Evolutionary conservation across 2,888 invertebrate genomes (phyloP).

Genomic region (Ophraella communa): DNA sequence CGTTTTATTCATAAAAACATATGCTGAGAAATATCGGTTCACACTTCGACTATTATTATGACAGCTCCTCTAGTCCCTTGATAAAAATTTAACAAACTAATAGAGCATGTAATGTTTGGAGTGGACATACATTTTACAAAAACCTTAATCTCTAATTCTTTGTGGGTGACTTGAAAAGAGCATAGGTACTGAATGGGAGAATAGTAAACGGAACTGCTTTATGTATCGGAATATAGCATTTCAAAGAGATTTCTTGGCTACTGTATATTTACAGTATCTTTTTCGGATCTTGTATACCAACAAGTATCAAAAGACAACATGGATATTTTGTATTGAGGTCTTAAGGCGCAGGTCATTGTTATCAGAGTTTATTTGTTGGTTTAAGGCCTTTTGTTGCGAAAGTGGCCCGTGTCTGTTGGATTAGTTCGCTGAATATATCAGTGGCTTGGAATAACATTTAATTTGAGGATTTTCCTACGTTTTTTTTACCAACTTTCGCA

Average conservation of each 20-base stretch:
- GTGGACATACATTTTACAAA: constrained; percentile 36
- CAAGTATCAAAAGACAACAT: constrained; percentile 54
- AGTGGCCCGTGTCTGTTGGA: constrained; percentile 51
- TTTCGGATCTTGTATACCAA: constrained; percentile 51
- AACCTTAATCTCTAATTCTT: constrained; percentile 47
- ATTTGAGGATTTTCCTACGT: too few species aligned
- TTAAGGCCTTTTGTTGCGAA: constrained; percentile 49
- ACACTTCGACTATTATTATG: constrained; percentile 32
- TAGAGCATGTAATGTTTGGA: constrained; percentile 48
- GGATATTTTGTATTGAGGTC: constrained; percentile 43
- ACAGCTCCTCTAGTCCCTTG: constrained; percentile 20
- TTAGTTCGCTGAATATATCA: constrained; percentile 19
- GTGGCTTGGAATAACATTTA: not conserved
- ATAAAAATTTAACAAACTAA: constrained; percentile 46
- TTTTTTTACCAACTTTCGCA: too few species aligned
- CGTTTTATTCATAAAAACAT: constrained; percentile 20
- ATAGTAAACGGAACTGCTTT: constrained; percentile 41
- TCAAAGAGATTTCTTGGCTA: constrained; percentile 52
- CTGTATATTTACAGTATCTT: constrained; percentile 57
- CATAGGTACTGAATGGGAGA: constrained; percentile 43
- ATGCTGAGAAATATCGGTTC: constrained; percentile 24
- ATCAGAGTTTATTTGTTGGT: constrained; percentile 52
- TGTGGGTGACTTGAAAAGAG: constrained; percentile 55
- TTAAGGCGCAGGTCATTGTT: constrained; percentile 43
- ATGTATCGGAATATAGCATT: constrained; percentile 54